phyloP scores from a whole-genome alignment of 2,113 vertebrate species.

The Neogobius melanostomus region DNA sequence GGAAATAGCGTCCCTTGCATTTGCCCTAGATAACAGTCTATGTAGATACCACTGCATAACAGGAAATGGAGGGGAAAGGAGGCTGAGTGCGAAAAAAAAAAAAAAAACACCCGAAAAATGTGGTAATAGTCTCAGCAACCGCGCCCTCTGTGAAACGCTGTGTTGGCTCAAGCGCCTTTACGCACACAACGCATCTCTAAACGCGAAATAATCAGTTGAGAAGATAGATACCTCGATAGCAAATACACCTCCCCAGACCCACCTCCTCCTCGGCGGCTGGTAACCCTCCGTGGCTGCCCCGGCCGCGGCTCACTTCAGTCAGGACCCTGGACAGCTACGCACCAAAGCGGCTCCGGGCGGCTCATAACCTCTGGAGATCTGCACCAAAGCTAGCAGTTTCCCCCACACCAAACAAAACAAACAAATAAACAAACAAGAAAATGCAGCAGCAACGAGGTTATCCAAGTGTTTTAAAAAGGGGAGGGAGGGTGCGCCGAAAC shows the following conservation, averaged over 20 bases:
- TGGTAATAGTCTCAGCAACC: slow-evolving; percentile 51
- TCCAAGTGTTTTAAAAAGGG: background rate
- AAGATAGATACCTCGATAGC: slow-evolving; percentile 24
- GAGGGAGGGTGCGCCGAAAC: slow-evolving; percentile 15
- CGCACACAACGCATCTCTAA: background rate
- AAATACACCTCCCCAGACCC: slow-evolving; percentile 11
- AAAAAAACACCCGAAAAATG: slow-evolving; percentile 20
- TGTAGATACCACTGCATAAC: slow-evolving; percentile 23
- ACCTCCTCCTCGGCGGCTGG: slow-evolving; percentile 67
- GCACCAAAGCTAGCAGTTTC: slow-evolving; percentile 23
- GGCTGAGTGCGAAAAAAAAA: background rate
- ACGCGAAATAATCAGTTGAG: background rate
- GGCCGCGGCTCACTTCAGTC: slow-evolving; percentile 76
- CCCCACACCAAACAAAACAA: background rate
- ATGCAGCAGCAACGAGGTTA: background rate
- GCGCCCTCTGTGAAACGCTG: slow-evolving; percentile 49
- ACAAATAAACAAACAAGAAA: background rate
- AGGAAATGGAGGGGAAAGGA: background rate
- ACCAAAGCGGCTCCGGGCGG: slow-evolving; percentile 79
- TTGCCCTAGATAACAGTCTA: too few species aligned
- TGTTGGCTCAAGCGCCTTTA: slow-evolving; percentile 16
- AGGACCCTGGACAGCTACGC: slow-evolving; percentile 79
- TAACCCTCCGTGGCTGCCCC: slow-evolving; percentile 64
- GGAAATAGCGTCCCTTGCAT: slow-evolving; percentile 13
- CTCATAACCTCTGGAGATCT: slow-evolving; percentile 64